Percentiles rank a stretch among this genome's conserved stretches.
Evolutionary conservation across 1,140 invertebrate species (phyloP).

Genomic region (Thaumetopoea pityocampa): DNA sequence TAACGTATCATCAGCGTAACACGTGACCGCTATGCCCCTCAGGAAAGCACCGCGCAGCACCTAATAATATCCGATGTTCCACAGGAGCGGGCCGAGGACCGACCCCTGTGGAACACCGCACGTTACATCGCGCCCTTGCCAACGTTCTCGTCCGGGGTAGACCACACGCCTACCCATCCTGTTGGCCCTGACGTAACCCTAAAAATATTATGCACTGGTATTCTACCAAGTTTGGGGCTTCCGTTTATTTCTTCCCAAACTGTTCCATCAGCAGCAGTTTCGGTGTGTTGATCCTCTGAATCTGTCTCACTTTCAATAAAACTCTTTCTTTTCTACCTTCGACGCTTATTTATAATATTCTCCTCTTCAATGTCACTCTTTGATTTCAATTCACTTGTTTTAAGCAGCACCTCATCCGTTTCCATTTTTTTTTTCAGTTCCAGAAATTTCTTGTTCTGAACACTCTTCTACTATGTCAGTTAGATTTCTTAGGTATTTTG

Average conservation of each 20-base stretch:
- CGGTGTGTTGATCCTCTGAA: conserved; percentile 5
- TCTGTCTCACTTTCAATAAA: conserved; percentile 6
- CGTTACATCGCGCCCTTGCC: too few species aligned
- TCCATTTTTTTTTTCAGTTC: conserved; percentile 2
- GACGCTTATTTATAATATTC: conserved; percentile 4
- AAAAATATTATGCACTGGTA: too few species aligned
- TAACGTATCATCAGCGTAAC: too few species aligned
- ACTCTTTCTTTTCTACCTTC: not conserved
- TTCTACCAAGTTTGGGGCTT: not conserved
- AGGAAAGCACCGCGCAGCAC: too few species aligned
- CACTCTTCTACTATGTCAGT: conserved; percentile 1
- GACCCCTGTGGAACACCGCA: too few species aligned
- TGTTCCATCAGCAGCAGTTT: conserved; percentile 7
- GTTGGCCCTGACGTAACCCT: conserved; percentile 3
- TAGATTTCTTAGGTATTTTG: conserved; percentile 3
- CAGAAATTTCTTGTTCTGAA: conserved; percentile 4
- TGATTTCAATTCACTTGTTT: conserved; percentile 6
- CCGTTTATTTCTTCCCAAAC: conserved; percentile 3
- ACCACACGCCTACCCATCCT: too few species aligned
- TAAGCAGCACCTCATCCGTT: not conserved
- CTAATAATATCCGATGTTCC: too few species aligned
- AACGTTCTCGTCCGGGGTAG: too few species aligned
- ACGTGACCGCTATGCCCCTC: too few species aligned
- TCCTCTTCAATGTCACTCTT: conserved; percentile 1
- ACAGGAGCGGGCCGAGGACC: too few species aligned